Evolutionary conservation across 2,797 vertebrate species (phyloP), one percentile per base, ranked within the genome.

Genomic region (Fistularia tabacaria): DNA sequence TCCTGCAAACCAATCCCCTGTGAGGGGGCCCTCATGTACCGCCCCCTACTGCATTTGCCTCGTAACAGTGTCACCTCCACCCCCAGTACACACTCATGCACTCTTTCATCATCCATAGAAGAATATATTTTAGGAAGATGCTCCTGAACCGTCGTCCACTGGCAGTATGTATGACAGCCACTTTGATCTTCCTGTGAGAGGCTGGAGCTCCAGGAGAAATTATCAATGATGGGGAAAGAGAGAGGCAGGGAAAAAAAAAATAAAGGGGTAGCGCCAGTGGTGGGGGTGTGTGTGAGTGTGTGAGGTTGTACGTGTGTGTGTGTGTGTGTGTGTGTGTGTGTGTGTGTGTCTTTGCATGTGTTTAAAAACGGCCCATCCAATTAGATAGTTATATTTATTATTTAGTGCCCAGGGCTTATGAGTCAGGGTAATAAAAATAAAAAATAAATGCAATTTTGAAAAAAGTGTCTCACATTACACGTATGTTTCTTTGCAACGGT

Each of bases 101-200:
- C 77, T 57, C 83, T 88, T 89, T 89, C 87, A 87, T 88, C 86
- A 89, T 82, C 80, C 82, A 83, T 64, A 71, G 75, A 89, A 88
- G 84, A 86, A 85, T 81, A 81, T 84, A 85, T 81, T 76, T 82
- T 74, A 65, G 75, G 64, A 79, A 82, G 83, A 85, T 73, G 76
- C 79, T 85, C 83, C 84, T 73, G 74, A 78, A 76, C 74, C 63
- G 51, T 79, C 85, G 83, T 88, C 80, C 75, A 72, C 76, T 84
- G 85, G 81, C 85, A 81, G 75, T 70, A 80, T 77, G 81, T 84
- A 82, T 87, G 89, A 91, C 88, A 85, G 79, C 67, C 74, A 77
- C 89, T 91, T 91, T 91, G 90, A 91, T 92, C 88, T 89, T 54
- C 48, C 63, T 56, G 77, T 77, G 86, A 87, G 85, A 75, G 80